These are phyloP conservation scores for Chunga burmeisteri DNA, from an alignment of 2,113 vertebrate genomes.

Conservation along the genomic window DNA sequence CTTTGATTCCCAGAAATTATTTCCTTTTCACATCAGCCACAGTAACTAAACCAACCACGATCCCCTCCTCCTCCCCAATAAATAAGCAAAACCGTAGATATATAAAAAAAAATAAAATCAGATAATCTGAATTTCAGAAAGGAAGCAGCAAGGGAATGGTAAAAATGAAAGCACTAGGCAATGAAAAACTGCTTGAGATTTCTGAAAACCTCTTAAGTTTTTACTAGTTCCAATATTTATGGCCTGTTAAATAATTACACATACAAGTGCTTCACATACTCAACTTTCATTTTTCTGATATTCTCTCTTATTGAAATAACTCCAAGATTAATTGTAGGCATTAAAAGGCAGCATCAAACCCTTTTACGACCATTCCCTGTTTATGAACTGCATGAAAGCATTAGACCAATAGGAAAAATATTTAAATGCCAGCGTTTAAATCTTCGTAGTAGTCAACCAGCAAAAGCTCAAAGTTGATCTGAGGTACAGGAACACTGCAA, in stretches of 20 bases:
- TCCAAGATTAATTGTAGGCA: slow-evolving; percentile 22
- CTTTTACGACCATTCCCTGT: slow-evolving; percentile 10
- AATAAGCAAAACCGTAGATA: neutral
- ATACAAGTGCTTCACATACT: neutral
- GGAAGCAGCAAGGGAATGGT: neutral
- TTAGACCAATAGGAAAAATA: neutral
- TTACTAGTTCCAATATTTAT: neutral
- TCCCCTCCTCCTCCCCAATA: neutral
- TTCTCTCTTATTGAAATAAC: slow-evolving; percentile 14
- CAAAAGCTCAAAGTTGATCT: neutral
- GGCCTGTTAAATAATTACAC: slow-evolving; percentile 27
- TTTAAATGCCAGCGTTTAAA: neutral
- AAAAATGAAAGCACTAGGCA: neutral
- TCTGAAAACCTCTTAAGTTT: slow-evolving; percentile 9
- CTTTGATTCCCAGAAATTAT: neutral
- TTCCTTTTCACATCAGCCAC: neutral
- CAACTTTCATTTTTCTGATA: neutral
- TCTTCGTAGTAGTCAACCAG: neutral
- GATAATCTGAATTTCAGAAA: neutral
- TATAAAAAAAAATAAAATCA: neutral
- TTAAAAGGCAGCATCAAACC: slow-evolving; percentile 42
- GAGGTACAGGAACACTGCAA: neutral
- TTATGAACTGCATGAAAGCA: neutral
- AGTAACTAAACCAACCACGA: neutral
- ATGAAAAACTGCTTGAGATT: neutral